Evolutionary conservation across 2,113 vertebrate genomes (phyloP), one percentile per base, ranked within the genome.

Genomic region (Eptatretus burgeri): DNA sequence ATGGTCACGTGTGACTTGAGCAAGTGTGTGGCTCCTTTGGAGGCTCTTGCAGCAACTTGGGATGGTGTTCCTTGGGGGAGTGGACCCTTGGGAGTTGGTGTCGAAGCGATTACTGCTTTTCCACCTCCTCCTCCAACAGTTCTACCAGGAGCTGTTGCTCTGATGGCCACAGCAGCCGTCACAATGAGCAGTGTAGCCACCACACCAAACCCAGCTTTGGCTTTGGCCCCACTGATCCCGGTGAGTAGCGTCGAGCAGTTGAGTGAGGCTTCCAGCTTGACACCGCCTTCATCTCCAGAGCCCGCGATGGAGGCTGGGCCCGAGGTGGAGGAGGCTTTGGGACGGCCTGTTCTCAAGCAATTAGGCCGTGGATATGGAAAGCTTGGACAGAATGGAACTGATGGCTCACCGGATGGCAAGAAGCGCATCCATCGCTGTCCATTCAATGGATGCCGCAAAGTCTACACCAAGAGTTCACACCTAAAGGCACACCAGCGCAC

Each of bases 401-500:
- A 60, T 60, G 56, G 10, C n/a, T 17, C 20, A 20, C 56, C n/a
- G 56, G 56, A 60, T 20, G 20, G 56, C 56, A 60, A 60, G 56
- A 60, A 60, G 56, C n/a, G 56, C n/a, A 60, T 60, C 20, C 56
- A 60, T 20, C 56, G 56, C 11, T 60, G 56, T 60, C 56, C 20
- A 20, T 93, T 88, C 64, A 77, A 81, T 0, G 85, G 86, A 52
- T 98, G 91, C 76, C 82, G 81, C 72, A 98, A 98, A 74, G 95
- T 89, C 1, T 98, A 98, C 71, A 95, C 95, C 75, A 98, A 98
- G 75, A 98, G 91, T 51, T 98, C 91, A 1, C 91, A 98, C 71
- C 83, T 98, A 66, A 98, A 94, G 74, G 91, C 87, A 20, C 91
- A 98, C 70, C 83, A 95, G 63, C 82, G 91, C 67, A 98, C 87